Base-by-base conservation (phyloP, 2,113 vertebrate species). In the Dermatemys mawii region DNA sequence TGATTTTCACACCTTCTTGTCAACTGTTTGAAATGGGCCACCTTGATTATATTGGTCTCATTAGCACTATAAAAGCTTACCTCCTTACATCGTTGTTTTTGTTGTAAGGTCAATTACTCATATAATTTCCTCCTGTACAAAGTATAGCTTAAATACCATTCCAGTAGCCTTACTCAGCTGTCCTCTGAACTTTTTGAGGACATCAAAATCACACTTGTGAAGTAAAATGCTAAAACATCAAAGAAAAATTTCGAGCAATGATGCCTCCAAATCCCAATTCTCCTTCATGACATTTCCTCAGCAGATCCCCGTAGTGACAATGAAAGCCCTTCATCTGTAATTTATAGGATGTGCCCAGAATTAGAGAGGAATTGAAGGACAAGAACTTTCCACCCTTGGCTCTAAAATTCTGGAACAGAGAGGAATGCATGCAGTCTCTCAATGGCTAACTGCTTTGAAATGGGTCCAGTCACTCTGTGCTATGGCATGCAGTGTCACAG, bases 151-250 rank as follows among this genome's bases (percentile, higher is more conserved):
- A 90, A 90, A 53, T 81, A 80, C 78, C 83, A 54, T 89, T 54
- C 44, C 9, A 92, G 46, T 78, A 89, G 90, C 81, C 49, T 89
- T 1, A 3, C 81, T 91, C 90, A 88, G 63, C 55, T 93, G 78
- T 81, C 86, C 21, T 87, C 90, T 80, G 53, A 46, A 93, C 90
- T 97, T 88, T 5, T 0, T 81, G 75, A 84, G 4, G 73, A 88
- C 93, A 93, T 32, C 78, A 14, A 89, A 94, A 83, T 75, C 75
- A 46, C 29, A 60, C 83, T 53, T 55, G 81, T 96, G 92, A 83
- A 86, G 32, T 67, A 88, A 88, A 92, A 84, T 96, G 93, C 57
- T 87, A 3, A 0, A 83, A 55, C 16, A 81, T 46, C 53, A 41
- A 70, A 2, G 1, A 41, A 86, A 87, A 38, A 70, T 70, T 22